Evolutionary conservation across 2,113 vertebrate species (phyloP).

Genomic region (Isichthys henryi): DNA sequence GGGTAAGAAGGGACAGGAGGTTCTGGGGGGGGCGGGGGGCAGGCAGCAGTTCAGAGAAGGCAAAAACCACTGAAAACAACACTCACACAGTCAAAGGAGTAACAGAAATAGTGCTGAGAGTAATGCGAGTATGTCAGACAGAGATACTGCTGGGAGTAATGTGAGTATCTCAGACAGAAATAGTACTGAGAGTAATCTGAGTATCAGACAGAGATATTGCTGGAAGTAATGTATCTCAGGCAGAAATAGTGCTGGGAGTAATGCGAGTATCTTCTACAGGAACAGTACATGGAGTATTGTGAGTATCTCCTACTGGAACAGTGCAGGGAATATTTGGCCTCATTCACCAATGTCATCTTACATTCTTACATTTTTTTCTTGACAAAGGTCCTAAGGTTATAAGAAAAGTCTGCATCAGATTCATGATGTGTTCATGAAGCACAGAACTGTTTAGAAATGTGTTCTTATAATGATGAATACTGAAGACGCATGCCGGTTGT

Average conservation of each 20-base stretch:
- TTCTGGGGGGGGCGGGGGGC: slow-evolving; percentile 54
- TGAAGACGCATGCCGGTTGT: too few species aligned
- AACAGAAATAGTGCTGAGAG: neutral
- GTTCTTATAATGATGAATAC: neutral
- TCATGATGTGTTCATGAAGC: neutral
- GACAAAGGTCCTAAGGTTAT: neutral
- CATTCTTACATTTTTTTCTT: neutral
- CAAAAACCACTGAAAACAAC: neutral
- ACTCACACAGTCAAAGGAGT: neutral
- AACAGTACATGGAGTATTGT: too few species aligned
- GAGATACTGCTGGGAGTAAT: too few species aligned
- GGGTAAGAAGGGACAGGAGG: slow-evolving; percentile 73
- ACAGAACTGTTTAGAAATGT: neutral
- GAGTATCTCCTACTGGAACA: neutral
- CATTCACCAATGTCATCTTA: neutral
- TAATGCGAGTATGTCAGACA: neutral
- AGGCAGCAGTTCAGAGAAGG: neutral
- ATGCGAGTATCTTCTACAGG: neutral
- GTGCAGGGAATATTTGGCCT: neutral
- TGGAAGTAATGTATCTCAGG: neutral
- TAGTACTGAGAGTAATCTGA: too few species aligned
- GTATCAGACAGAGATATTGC: neutral
- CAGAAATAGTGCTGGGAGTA: neutral
- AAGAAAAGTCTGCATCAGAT: neutral
- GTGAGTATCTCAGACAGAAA: too few species aligned